These are phyloP conservation scores for Cotesia chilonis DNA, from an alignment of 1,140 invertebrate genomes.

Conservation along the genomic window DNA sequence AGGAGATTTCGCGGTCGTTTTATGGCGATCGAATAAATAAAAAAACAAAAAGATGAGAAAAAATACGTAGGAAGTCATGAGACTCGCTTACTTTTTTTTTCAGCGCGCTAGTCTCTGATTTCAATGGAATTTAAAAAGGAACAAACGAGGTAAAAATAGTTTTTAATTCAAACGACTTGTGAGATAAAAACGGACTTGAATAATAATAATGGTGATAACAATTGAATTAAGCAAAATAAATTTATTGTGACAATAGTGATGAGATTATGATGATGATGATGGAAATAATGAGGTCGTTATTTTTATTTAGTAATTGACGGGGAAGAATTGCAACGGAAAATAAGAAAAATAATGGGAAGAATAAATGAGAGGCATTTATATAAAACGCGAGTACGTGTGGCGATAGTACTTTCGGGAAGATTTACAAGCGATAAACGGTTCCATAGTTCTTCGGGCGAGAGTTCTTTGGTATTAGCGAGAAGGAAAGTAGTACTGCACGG, in stretches of 20 bases:
- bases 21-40: not conserved
- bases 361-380: constrained; percentile 16
- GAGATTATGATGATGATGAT: too few species aligned
- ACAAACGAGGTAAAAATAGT: not conserved
- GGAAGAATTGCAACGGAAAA: not conserved
- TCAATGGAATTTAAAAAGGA: constrained; percentile 5
- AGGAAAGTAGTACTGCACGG: not conserved
- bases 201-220: not conserved
- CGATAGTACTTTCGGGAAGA: constrained; percentile 33
- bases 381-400: not conserved
- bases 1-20: not conserved
- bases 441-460: constrained; percentile 22
- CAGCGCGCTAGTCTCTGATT: constrained; percentile 35
- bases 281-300: too few species aligned
- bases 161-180: not conserved
- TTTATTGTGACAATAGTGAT: too few species aligned
- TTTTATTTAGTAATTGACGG: too few species aligned
- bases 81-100: constrained; percentile 22
- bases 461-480: constrained; percentile 9
- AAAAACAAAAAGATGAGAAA: too few species aligned
- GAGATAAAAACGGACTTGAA: not conserved
- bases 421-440: constrained; percentile 42
- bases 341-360: not conserved
- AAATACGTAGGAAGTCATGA: constrained; percentile 31
- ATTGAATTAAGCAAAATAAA: too few species aligned